These are phyloP conservation scores for Molanna angustata DNA, from an alignment of 2,888 invertebrate species.

Conservation along the genomic window DNA sequence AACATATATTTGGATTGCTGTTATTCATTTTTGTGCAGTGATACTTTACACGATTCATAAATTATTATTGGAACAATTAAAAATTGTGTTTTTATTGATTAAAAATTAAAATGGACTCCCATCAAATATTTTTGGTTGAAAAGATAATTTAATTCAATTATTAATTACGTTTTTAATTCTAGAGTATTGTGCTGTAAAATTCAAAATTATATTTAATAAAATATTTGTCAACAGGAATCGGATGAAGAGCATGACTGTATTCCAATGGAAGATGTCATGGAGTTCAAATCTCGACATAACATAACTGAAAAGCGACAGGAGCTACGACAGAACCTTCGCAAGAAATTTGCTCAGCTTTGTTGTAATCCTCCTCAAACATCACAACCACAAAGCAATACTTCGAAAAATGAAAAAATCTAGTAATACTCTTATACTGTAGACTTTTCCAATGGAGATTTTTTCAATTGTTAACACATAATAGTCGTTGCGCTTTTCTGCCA, in stretches of 20 bases:
- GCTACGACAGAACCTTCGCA: constrained; percentile 75
- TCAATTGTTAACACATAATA: constrained; percentile 28
- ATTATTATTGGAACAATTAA: no score
- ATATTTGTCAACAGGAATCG: constrained; percentile 58
- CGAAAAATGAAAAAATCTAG: constrained; percentile 12
- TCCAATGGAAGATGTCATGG: constrained; percentile 84
- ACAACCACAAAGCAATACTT: constrained; percentile 2
- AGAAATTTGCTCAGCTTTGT: constrained; percentile 81
- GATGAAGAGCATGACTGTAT: constrained; percentile 80
- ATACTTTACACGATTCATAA: no score
- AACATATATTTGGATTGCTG: no score
- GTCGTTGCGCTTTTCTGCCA: constrained; percentile 30
- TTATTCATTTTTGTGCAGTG: no score
- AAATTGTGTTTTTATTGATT: no score
- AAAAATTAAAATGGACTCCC: no score
- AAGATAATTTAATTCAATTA: no score
- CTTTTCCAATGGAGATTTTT: constrained; percentile 20
- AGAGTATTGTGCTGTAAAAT: no score
- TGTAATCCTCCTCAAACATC: constrained; percentile 42
- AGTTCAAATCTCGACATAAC: constrained; percentile 79
- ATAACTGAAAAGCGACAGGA: constrained; percentile 78
- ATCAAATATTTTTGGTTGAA: no score
- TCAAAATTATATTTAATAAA: no score
- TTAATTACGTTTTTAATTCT: no score
- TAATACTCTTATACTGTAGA: constrained; percentile 7